These are phyloP conservation scores for Pachyuromys duprasi DNA, from an alignment of 2,797 vertebrate species.

Conservation along the genomic window DNA sequence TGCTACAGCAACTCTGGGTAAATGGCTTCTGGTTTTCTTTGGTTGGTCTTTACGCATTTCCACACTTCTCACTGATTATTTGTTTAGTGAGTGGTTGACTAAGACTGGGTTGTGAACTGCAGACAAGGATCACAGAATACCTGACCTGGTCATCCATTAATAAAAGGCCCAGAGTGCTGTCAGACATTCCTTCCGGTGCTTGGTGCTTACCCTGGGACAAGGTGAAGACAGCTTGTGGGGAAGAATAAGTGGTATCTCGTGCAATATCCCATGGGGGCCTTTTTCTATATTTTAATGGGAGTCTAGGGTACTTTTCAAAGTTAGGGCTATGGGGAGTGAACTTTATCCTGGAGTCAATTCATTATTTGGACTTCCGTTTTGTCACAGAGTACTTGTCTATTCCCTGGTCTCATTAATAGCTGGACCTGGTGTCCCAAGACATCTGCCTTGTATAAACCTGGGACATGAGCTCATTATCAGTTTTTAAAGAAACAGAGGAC, in stretches of 20 bases:
- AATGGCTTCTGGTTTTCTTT: background rate
- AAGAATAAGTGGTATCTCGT: background rate
- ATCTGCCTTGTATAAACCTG: background rate
- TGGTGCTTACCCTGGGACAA: background rate
- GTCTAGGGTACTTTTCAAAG: slow-evolving; percentile 7
- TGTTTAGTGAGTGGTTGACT: background rate
- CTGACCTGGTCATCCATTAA: background rate
- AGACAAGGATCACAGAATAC: background rate
- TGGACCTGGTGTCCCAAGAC: background rate
- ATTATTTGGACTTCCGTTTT: slow-evolving; percentile 26
- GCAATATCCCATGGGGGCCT: background rate
- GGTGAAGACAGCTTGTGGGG: background rate
- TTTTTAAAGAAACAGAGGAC: slow-evolving; percentile 36
- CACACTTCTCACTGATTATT: background rate
- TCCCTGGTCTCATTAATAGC: slow-evolving; percentile 54
- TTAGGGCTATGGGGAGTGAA: slow-evolving; percentile 48
- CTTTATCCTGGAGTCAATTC: slow-evolving; percentile 51
- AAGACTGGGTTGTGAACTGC: background rate
- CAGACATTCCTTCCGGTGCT: background rate
- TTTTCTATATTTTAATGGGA: background rate
- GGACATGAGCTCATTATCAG: background rate
- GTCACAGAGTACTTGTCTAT: background rate
- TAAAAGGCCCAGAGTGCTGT: background rate
- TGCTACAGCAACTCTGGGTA: background rate
- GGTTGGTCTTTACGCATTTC: background rate